Evolutionary conservation across 1,140 invertebrate species (phyloP), one percentile per base, ranked within the genome.

Genomic region (Musca domestica): DNA sequence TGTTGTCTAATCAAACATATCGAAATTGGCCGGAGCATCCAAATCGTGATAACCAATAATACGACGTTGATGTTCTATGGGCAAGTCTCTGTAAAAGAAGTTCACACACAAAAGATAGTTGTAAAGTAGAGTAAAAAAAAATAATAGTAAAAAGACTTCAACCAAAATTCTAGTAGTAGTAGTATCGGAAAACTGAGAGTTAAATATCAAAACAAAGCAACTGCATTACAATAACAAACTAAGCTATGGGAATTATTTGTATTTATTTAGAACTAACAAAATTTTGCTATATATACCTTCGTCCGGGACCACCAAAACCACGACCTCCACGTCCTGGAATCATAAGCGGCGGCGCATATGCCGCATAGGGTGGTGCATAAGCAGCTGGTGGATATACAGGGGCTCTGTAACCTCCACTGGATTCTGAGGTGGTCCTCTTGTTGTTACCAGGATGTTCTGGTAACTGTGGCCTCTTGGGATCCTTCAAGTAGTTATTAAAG

Each of bases 401-500:
- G 23, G 72, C 70, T 5, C 77, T 74, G 49, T 77, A 80, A 2
- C 83, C 81, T 72, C 83, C 83, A 66, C 69, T 68, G 52, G 85
- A 72, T 52, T 85, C 84, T 19, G 83, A 76, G 27, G 84, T 79
- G 70, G 84, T 83, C 10, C 80, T 78, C 47, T 76, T 78, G 63
- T 71, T 74, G 71, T 87, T 90, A 17, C 89, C 89, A 70, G 78
- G 81, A 71, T 67, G 94, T 83, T 98, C 96, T 3, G 95, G 92
- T 69, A 98, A 84, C 76, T 95, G 92, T 1, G 98, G 97, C 67
- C 98, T 87, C 79, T 98, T 97, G 0, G 95, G 91, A 85, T 99
- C 98, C 49, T 89, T 86, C 68, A 99, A 84, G 84, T 98, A 99
- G 82, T 98, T 98, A 83, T 99, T 99, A 84, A 98, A 99, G 83